Percentiles rank a stretch among this genome's conserved stretches.
phyloP scores from a whole-genome alignment of 2,888 invertebrate genomes.

The Chironomus riparius region DNA sequence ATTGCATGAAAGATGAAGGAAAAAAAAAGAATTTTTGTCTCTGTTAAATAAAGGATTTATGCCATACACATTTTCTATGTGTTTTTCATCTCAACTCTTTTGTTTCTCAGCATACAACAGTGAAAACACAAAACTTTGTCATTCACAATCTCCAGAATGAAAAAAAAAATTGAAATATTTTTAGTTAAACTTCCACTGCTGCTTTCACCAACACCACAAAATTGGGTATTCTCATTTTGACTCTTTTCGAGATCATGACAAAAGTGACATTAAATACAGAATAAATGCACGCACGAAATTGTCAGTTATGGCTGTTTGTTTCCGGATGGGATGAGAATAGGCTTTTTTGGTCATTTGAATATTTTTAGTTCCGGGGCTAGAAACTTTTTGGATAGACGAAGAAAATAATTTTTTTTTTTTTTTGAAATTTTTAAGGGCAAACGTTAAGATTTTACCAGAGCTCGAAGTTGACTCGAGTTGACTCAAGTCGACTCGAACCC shows the following conservation, averaged over 20 bases:
- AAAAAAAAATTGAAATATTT: too few relatives aligned
- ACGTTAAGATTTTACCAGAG: too few relatives aligned
- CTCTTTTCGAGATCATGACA: background rate
- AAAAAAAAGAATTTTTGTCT: background rate
- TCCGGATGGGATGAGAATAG: background rate
- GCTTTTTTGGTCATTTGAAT: background rate
- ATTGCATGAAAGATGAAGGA: slow-evolving; percentile 1
- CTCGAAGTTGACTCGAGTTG: too few relatives aligned
- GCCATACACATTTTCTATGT: slow-evolving; percentile 6
- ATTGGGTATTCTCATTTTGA: background rate
- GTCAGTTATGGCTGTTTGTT: background rate
- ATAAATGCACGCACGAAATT: background rate
- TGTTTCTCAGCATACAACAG: background rate
- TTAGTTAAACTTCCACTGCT: too few relatives aligned
- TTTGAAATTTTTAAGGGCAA: too few relatives aligned
- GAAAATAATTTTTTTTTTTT: too few relatives aligned
- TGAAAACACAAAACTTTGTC: background rate
- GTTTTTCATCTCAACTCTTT: background rate
- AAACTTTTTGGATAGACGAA: too few relatives aligned
- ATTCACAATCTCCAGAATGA: background rate
- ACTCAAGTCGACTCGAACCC: too few relatives aligned
- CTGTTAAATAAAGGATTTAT: slow-evolving; percentile 11
- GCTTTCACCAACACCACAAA: background rate
- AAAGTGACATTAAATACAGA: background rate
- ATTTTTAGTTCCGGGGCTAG: too few relatives aligned